Evolutionary conservation across 2,888 invertebrate genomes (phyloP).

Genomic region (Diploptera punctata): DNA sequence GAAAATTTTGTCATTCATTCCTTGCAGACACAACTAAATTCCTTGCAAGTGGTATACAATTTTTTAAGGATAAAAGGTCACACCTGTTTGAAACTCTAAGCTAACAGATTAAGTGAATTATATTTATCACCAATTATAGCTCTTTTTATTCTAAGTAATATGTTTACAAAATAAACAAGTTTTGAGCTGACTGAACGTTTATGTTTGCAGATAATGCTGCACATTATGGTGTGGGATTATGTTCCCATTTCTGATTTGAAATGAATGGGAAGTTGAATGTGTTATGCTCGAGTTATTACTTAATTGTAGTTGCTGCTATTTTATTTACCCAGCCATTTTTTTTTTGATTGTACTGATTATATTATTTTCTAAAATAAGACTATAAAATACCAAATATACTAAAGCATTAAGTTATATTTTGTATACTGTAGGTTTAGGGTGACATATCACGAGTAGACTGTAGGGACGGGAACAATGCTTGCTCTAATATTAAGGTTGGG

Average conservation of each 20-base stretch:
- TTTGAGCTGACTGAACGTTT: too few species aligned
- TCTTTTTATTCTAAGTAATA: too few species aligned
- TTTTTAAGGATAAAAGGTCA: too few species aligned
- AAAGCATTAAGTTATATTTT: constrained; percentile 40
- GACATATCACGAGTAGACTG: constrained; percentile 37
- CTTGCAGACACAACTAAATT: too few species aligned
- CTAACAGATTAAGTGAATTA: too few species aligned
- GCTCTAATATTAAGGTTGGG: constrained; percentile 14
- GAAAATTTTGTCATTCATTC: too few species aligned
- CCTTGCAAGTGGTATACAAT: too few species aligned
- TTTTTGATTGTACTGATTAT: constrained; percentile 27
- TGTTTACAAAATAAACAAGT: too few species aligned
- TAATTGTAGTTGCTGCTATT: constrained; percentile 23
- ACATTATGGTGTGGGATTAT: background rate
- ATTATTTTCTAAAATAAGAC: constrained; percentile 38
- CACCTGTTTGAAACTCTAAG: too few species aligned
- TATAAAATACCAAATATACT: constrained; percentile 42
- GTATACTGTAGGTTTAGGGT: constrained; percentile 37
- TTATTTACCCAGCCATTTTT: constrained; percentile 2
- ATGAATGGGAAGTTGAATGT: background rate
- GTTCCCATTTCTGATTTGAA: background rate
- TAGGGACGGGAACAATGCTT: constrained; percentile 28
- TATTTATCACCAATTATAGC: too few species aligned
- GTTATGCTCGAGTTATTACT: constrained; percentile 6
- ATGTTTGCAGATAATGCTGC: too few species aligned